Conservation (phyloP, 2,113 vertebrate species). For the Nothoprocta perdicaria region DNA sequence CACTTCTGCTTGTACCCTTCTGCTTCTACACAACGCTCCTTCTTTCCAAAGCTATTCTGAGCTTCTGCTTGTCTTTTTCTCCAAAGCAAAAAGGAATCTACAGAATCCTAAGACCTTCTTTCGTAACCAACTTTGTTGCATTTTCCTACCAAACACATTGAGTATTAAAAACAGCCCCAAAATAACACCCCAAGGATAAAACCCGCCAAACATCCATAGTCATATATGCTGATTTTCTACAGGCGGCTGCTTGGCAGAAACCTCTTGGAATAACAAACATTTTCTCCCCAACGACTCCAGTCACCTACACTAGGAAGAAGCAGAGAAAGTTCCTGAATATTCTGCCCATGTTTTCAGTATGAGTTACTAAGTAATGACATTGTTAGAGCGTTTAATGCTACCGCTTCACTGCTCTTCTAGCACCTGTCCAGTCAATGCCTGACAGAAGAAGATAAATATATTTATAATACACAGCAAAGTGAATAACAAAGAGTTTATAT, state of each 20-base stretch:
- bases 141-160: background rate
- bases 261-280: background rate
- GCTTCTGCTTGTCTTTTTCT: background rate
- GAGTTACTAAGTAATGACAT: constrained; percentile 47
- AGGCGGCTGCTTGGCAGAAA: background rate
- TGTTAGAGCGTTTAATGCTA: constrained; percentile 15
- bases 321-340: constrained; percentile 29
- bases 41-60: background rate
- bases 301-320: background rate
- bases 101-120: background rate
- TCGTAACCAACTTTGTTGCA: background rate
- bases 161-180: background rate
- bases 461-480: constrained; percentile 75
- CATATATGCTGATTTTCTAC: background rate
- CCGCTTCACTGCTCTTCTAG: constrained; percentile 48
- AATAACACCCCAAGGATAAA: background rate
- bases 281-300: background rate
- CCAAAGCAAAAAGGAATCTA: background rate
- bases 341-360: background rate
- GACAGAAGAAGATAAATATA: constrained; percentile 79
- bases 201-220: background rate
- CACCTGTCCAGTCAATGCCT: constrained; percentile 67
- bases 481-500: constrained; percentile 74
- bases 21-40: background rate
- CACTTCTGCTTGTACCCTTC: background rate